Conservation (phyloP, 2,888 invertebrate genomes). For the Prosapia bicincta region DNA sequence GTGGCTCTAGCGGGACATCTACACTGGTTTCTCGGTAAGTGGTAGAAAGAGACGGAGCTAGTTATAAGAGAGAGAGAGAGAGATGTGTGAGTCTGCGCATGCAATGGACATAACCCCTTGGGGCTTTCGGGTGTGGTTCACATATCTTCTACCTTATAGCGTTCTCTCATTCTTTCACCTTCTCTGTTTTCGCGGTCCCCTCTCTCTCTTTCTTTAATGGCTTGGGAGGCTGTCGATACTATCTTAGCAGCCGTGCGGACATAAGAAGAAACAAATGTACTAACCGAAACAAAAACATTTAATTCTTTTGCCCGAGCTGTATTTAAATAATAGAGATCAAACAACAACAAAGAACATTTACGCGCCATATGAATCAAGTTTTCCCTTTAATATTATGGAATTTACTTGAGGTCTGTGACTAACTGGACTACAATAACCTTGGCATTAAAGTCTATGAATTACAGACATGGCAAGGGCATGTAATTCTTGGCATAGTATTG, state of each 20-base stretch:
- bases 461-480: background rate
- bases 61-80: background rate
- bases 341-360: background rate
- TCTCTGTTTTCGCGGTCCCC: background rate
- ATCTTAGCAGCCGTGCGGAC: background rate
- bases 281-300: background rate
- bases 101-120: conserved; percentile 2
- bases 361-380: no score
- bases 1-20: background rate
- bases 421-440: background rate
- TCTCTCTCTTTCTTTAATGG: conserved; percentile 2
- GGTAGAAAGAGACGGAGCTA: background rate
- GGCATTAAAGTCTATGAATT: background rate
- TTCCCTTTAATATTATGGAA: background rate
- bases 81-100: background rate
- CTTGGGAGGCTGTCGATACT: background rate
- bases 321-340: background rate
- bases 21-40: background rate
- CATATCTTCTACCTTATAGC: conserved; percentile 2
- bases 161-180: background rate
- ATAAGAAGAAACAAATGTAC: background rate
- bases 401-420: background rate
- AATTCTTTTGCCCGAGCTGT: background rate
- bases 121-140: conserved; percentile 2
- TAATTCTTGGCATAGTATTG: background rate